A percentile compares a stretch with the other conserved stretches of the same genome.
Evolutionary conservation across 1,140 invertebrate genomes (phyloP).

Genomic region (Epicauta chinensis): DNA sequence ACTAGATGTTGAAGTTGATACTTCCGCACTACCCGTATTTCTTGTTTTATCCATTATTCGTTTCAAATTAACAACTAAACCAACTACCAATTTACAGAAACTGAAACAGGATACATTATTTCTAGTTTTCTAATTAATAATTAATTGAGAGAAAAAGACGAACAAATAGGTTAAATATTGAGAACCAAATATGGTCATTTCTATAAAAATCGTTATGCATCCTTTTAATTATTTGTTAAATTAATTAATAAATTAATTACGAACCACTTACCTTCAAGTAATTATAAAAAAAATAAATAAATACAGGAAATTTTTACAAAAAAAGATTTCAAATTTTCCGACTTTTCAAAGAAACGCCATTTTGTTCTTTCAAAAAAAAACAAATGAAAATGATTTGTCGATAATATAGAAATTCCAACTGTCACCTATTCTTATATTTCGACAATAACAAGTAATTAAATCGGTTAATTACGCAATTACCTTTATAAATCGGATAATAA

Average conservation of each 20-base stretch:
- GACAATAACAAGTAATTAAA: no score
- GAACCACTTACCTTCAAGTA: conserved; percentile 5
- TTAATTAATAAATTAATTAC: neutral
- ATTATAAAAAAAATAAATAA: conserved; percentile 4
- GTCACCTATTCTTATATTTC: neutral
- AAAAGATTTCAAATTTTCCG: conserved; percentile 18
- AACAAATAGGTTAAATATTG: conserved; percentile 10
- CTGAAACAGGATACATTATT: no score
- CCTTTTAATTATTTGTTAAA: no score
- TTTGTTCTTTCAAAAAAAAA: conserved; percentile 18
- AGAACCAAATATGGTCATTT: conserved; percentile 7
- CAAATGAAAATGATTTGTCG: neutral
- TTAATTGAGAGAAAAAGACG: neutral
- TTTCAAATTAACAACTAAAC: conserved; percentile 1
- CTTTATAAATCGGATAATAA: no score
- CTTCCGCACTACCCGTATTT: conserved; percentile 2
- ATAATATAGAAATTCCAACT: conserved; percentile 4
- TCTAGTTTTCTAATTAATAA: conserved; percentile 3
- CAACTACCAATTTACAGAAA: conserved; percentile 8
- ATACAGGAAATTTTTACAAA: conserved; percentile 18
- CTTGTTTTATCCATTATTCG: neutral
- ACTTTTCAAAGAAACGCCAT: conserved; percentile 21
- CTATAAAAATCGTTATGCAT: neutral
- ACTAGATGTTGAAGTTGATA: conserved; percentile 1
- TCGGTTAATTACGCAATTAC: no score